Conservation (phyloP, 1,140 invertebrate species). For the Bradynema listronoti region DNA sequence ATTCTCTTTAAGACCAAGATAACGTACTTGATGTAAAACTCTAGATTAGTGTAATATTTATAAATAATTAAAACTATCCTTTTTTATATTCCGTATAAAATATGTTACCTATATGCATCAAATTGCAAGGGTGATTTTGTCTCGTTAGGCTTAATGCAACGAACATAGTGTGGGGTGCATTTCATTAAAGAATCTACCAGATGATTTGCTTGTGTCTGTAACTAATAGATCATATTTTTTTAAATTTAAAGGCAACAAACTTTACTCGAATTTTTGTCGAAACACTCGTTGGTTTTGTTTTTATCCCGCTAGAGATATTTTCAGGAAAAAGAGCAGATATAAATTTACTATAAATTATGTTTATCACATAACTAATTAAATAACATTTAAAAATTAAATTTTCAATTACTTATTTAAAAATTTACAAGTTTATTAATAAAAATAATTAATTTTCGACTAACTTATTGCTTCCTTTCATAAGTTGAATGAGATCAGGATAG, state of each 20-base stretch:
- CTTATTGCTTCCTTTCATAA: slow-evolving; percentile 67
- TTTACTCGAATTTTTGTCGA: slow-evolving; percentile 68
- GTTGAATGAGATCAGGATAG: slow-evolving; percentile 68
- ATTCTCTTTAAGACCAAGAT: slow-evolving; percentile 67
- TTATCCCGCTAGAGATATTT: slow-evolving; percentile 63
- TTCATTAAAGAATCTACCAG: slow-evolving; percentile 48
- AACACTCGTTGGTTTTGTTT: slow-evolving; percentile 67
- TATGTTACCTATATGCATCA: slow-evolving; percentile 59
- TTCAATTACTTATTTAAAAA: background rate
- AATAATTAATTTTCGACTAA: background rate
- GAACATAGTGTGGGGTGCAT: slow-evolving; percentile 67
- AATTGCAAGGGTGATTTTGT: slow-evolving; percentile 71
- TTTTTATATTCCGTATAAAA: background rate
- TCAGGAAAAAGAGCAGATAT: slow-evolving; percentile 66
- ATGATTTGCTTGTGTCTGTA: slow-evolving; percentile 37
- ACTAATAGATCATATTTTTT: slow-evolving; percentile 27
- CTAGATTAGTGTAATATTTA: background rate
- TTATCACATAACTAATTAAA: slow-evolving; percentile 95
- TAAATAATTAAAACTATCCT: background rate
- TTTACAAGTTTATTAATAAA: background rate
- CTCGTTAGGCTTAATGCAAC: slow-evolving; percentile 74
- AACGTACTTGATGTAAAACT: slow-evolving; percentile 64
- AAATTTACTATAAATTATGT: slow-evolving; percentile 66
- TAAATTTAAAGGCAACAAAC: slow-evolving; percentile 7
- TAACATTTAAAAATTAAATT: slow-evolving; percentile 71